Evolutionary conservation across 2,888 invertebrate genomes (phyloP).

Genomic region (Tinea pellionella): DNA sequence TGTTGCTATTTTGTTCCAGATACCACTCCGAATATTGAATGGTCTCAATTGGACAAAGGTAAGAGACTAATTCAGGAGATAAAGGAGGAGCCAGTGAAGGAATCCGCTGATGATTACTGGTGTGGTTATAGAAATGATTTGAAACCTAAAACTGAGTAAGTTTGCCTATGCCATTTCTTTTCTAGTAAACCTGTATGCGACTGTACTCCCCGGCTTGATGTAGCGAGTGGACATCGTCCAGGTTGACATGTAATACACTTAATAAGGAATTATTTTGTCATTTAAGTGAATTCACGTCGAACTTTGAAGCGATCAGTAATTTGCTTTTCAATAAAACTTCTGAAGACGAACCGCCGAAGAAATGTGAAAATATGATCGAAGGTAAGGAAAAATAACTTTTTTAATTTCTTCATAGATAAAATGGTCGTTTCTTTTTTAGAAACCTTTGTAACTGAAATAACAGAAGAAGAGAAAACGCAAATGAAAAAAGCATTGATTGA

Average conservation of each 20-base stretch:
- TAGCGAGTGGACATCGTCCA: too few species aligned
- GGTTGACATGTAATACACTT: neutral
- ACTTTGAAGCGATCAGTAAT: conserved; percentile 36
- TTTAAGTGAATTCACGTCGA: conserved; percentile 31
- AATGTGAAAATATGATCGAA: conserved; percentile 21
- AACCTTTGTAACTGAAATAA: neutral
- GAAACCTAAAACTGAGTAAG: conserved; percentile 23
- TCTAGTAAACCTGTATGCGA: too few species aligned
- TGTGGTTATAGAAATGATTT: conserved; percentile 35
- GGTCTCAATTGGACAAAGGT: conserved; percentile 39
- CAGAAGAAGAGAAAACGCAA: conserved; percentile 23
- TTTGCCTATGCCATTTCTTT: too few species aligned
- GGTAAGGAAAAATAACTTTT: conserved; percentile 26
- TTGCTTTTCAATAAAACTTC: conserved; percentile 39
- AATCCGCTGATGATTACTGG: conserved; percentile 38
- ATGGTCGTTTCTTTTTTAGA: too few species aligned
- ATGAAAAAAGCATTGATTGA: conserved; percentile 21
- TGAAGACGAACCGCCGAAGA: conserved; percentile 25
- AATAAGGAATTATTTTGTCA: neutral
- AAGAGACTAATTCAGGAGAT: conserved; percentile 51
- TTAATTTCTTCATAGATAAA: too few species aligned
- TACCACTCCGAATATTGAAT: conserved; percentile 31
- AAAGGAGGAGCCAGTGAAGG: conserved; percentile 27
- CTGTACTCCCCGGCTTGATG: too few species aligned
- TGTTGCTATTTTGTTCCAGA: neutral